Conservation (phyloP, 1,140 invertebrate genomes). For the Yoshiicerus persimilis region DNA sequence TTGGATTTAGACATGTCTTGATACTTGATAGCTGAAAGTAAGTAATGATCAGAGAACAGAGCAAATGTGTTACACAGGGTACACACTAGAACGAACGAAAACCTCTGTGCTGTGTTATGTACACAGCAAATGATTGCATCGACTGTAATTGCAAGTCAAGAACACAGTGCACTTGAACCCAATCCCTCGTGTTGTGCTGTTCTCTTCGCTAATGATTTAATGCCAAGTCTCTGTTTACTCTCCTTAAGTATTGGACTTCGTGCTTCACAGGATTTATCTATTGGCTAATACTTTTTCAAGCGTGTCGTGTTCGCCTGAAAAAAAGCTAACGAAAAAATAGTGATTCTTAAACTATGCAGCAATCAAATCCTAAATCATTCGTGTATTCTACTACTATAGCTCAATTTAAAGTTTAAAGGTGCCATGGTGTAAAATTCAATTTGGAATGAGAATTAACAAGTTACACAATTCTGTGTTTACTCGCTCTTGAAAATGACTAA, state of each 20-base stretch:
- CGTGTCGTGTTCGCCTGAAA: background rate
- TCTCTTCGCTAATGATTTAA: background rate
- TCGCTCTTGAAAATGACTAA: background rate
- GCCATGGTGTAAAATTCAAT: too few species aligned
- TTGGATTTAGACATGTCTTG: too few species aligned
- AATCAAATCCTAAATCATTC: background rate
- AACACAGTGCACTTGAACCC: background rate
- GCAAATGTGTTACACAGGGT: too few species aligned
- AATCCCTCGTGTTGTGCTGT: background rate
- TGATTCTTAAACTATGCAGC: background rate
- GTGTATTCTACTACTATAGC: background rate
- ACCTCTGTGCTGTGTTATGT: too few species aligned
- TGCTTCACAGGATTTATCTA: background rate
- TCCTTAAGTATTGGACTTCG: background rate
- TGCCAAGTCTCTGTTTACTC: background rate
- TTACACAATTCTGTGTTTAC: background rate
- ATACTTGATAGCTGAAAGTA: too few species aligned
- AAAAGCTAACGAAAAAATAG: too few species aligned
- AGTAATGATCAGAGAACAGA: too few species aligned
- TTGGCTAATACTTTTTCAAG: background rate
- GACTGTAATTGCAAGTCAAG: background rate
- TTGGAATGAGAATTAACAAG: background rate
- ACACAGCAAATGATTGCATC: background rate
- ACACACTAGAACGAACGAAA: too few species aligned
- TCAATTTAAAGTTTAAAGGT: too few species aligned